Conservation (phyloP, 2,113 vertebrate species). For the Montifringilla adamsi region DNA sequence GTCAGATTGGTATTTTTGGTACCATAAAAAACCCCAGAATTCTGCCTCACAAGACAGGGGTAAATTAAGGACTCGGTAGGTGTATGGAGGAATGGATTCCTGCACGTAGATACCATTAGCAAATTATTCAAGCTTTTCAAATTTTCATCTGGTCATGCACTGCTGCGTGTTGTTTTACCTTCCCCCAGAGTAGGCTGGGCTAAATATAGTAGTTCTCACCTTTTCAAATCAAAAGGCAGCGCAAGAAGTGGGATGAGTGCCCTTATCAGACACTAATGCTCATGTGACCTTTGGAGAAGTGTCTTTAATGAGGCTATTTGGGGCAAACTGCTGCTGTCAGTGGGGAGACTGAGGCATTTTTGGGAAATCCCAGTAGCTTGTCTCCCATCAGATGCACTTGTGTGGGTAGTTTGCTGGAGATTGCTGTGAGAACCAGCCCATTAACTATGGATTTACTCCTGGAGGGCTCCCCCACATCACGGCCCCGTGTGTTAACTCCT, state of each 20-base stretch:
- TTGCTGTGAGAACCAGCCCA: not conserved
- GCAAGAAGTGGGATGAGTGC: not conserved
- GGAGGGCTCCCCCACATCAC: not conserved
- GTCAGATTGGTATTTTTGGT: not conserved
- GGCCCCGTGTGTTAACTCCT: not conserved
- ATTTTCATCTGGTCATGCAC: not conserved
- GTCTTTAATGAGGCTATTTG: not conserved
- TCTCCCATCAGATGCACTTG: not conserved
- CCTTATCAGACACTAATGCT: not conserved
- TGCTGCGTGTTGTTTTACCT: fast-evolving
- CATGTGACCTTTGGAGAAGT: not conserved
- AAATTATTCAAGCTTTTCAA: not conserved
- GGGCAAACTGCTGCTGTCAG: not conserved
- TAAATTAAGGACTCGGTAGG: not conserved
- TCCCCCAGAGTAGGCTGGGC: not conserved
- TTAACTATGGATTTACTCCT: not conserved
- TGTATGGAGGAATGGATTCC: not conserved
- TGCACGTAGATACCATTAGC: not conserved
- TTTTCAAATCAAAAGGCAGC: not conserved
- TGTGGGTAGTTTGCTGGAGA: not conserved
- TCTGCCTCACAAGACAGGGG: not conserved
- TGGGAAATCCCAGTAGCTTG: fast-evolving
- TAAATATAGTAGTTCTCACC: not conserved
- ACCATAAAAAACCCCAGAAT: not conserved
- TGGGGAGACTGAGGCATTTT: not conserved